A percentile compares a stretch with the other conserved stretches of the same genome.
These are phyloP conservation scores for Pelecanus crispus DNA, from an alignment of 2,113 vertebrate species.

Conservation along the genomic window DNA sequence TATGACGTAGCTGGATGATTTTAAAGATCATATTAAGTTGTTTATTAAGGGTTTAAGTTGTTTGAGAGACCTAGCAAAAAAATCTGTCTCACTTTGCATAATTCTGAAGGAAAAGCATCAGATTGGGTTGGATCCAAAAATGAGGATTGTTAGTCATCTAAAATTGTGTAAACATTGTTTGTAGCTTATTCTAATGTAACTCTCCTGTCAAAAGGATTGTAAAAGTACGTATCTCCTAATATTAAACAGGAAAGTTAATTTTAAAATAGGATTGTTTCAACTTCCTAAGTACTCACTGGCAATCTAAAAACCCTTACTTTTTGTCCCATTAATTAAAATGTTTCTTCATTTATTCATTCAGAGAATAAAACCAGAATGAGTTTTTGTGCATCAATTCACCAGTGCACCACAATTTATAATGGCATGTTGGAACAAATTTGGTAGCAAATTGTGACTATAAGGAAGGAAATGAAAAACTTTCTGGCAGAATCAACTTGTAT, in stretches of 20 bases:
- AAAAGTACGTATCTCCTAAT: neutral
- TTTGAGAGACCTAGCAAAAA: neutral
- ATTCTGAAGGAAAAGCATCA: neutral
- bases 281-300: neutral
- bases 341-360: neutral
- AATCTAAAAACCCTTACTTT: neutral
- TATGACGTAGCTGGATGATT: neutral
- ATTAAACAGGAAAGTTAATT: neutral
- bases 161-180: neutral
- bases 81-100: neutral
- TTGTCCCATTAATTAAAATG: neutral
- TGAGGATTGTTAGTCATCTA: neutral
- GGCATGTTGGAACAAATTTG: neutral
- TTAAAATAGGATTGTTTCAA: neutral
- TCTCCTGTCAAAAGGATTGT: neutral
- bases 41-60: neutral
- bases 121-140: neutral
- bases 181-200: neutral
- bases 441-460: neutral
- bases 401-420: neutral
- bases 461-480: neutral
- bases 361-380: neutral
- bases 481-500: neutral
- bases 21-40: neutral
- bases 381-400: neutral